A percentile compares a stretch with the other conserved stretches of the same genome.
Evolutionary conservation across 2,888 invertebrate species (phyloP).

Genomic region (Heliothis peltigera): DNA sequence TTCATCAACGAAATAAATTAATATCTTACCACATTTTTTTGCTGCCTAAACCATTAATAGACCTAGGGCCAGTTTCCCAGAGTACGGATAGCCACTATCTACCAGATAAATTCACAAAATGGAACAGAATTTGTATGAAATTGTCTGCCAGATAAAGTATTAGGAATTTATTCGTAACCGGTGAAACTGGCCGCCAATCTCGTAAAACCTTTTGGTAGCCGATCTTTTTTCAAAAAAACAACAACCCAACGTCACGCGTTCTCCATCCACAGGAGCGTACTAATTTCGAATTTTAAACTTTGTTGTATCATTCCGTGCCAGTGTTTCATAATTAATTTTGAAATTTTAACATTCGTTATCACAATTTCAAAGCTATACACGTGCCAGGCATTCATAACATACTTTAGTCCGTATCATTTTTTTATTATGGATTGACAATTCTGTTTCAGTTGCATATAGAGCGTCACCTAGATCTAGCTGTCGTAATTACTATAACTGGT

Average conservation of each 20-base stretch:
- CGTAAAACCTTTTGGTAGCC: slow-evolving; percentile 28
- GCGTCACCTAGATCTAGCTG: too few relatives aligned
- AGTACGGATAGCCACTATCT: too few relatives aligned
- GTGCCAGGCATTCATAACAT: slow-evolving; percentile 10
- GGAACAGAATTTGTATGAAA: too few relatives aligned
- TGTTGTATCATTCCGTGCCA: slow-evolving; percentile 50
- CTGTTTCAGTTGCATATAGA: too few relatives aligned
- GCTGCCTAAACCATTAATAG: too few relatives aligned
- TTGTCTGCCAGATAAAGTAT: too few relatives aligned
- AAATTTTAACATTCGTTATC: slow-evolving; percentile 49
- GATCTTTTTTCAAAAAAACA: slow-evolving; percentile 22
- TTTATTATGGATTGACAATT: not conserved
- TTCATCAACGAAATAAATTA: slow-evolving; percentile 18
- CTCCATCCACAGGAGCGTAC: slow-evolving; percentile 32
- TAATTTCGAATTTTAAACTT: slow-evolving; percentile 57
- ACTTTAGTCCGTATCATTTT: not conserved
- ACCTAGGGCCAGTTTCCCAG: too few relatives aligned
- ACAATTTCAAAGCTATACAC: slow-evolving; percentile 32
- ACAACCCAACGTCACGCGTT: slow-evolving; percentile 24
- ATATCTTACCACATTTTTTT: too few relatives aligned
- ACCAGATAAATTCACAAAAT: too few relatives aligned
- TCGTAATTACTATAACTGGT: too few relatives aligned
- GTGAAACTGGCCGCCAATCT: too few relatives aligned
- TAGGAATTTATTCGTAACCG: too few relatives aligned
- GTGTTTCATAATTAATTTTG: slow-evolving; percentile 56